A percentile compares a stretch with the other conserved stretches of the same genome.
Conservation (phyloP, 2,113 vertebrate species). For the Lanius collurio region DNA sequence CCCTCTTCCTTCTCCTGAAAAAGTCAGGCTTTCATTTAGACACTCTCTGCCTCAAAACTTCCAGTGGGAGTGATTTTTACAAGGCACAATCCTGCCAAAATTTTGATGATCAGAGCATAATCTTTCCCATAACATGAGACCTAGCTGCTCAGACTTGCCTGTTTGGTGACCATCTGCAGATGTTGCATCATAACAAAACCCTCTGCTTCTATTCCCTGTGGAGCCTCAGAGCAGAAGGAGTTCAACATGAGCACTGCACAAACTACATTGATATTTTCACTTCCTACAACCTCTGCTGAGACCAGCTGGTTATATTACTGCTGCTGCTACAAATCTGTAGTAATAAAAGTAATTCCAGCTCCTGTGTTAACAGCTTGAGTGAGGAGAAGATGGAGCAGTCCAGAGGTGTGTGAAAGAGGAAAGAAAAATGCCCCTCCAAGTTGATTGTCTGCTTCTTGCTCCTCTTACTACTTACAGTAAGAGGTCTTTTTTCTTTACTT, state of each 20-base stretch:
- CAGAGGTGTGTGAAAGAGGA: not conserved
- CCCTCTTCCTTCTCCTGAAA: slow-evolving; percentile 5
- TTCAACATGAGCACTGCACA: not conserved
- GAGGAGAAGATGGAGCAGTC: not conserved
- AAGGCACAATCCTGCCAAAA: slow-evolving; percentile 21
- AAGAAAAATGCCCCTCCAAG: not conserved
- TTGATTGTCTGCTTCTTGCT: not conserved
- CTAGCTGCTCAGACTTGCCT: not conserved
- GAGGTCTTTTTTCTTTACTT: not conserved
- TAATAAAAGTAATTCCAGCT: not conserved
- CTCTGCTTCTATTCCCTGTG: not conserved
- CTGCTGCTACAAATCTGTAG: not conserved
- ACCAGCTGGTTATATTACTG: not conserved
- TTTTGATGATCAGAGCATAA: slow-evolving; percentile 17
- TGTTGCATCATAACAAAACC: slow-evolving; percentile 31
- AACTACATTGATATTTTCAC: not conserved
- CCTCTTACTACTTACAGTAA: not conserved
- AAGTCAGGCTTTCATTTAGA: slow-evolving; percentile 39
- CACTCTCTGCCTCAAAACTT: not conserved
- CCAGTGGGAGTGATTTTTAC: slow-evolving; percentile 30
- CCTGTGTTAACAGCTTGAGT: not conserved
- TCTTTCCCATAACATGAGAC: slow-evolving; percentile 21
- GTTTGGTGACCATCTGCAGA: slow-evolving; percentile 10
- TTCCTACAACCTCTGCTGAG: not conserved
- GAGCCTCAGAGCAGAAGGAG: not conserved